Conservation (phyloP, 2,797 vertebrate genomes). For the Coranthus polyacanthus region DNA sequence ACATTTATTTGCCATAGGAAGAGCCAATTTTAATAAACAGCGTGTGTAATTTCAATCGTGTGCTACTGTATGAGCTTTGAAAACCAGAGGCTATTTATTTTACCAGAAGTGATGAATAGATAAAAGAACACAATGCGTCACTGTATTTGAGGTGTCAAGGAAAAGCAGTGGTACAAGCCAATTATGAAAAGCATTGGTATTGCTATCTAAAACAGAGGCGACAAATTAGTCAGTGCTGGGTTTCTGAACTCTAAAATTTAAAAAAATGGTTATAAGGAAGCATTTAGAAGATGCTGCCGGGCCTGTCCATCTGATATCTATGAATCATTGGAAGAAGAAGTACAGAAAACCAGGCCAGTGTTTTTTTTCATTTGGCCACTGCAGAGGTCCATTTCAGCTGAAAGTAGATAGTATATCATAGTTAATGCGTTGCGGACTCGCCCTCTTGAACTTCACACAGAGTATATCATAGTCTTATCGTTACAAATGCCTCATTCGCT, state of each 20-base stretch:
- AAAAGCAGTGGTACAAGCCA: neutral
- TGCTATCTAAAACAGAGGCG: neutral
- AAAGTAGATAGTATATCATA: constrained; percentile 67
- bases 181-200: neutral
- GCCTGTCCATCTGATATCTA: constrained; percentile 31
- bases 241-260: neutral
- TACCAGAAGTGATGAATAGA: neutral
- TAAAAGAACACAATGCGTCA: neutral
- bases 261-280: constrained; percentile 32
- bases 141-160: neutral
- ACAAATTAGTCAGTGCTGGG: neutral
- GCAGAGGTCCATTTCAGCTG: constrained; percentile 41
- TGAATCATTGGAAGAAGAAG: constrained; percentile 43
- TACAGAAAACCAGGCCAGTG: constrained; percentile 10
- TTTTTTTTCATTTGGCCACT: constrained; percentile 37
- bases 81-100: neutral
- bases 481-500: constrained; percentile 58
- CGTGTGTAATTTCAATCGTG: no score
- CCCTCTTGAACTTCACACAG: constrained; percentile 73
- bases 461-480: constrained; percentile 76
- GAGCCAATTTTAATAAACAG: neutral
- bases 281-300: constrained; percentile 7
- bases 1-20: neutral
- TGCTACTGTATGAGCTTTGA: no score
- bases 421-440: constrained; percentile 68